A percentile compares a stretch with the other conserved stretches of the same genome.
phyloP scores from a whole-genome alignment of 2,113 vertebrate species.

The Rhagologus leucostigma region DNA sequence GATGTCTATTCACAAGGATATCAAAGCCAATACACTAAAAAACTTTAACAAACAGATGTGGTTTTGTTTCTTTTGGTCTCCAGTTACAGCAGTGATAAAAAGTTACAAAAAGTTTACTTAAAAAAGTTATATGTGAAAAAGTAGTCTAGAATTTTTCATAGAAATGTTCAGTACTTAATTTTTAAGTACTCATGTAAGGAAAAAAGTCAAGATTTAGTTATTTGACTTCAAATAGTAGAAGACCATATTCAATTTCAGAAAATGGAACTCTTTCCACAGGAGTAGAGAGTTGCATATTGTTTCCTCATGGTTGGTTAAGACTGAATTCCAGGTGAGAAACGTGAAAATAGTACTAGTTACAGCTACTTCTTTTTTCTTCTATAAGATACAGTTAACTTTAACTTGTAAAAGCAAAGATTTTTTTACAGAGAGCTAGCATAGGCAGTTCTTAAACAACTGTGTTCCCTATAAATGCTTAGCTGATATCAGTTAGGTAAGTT shows the following conservation, averaged over 20 bases:
- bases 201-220: not conserved
- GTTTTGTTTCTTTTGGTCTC: not conserved
- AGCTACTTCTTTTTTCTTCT: not conserved
- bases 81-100: not conserved
- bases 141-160: not conserved
- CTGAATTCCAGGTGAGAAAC: not conserved
- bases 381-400: not conserved
- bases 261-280: not conserved
- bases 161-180: not conserved
- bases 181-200: not conserved
- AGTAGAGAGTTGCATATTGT: not conserved
- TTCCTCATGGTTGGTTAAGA: not conserved
- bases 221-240: not conserved
- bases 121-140: not conserved
- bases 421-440: not conserved
- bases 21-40: not conserved
- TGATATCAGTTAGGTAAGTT: not conserved
- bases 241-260: not conserved
- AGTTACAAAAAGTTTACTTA: not conserved
- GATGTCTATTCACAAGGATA: not conserved
- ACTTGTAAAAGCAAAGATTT: not conserved
- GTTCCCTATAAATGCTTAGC: not conserved
- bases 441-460: not conserved
- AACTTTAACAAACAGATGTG: accelerated
- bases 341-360: not conserved